Base-by-base conservation (phyloP, 2,888 invertebrate genomes). In the Choristoneura rosaceana region DNA sequence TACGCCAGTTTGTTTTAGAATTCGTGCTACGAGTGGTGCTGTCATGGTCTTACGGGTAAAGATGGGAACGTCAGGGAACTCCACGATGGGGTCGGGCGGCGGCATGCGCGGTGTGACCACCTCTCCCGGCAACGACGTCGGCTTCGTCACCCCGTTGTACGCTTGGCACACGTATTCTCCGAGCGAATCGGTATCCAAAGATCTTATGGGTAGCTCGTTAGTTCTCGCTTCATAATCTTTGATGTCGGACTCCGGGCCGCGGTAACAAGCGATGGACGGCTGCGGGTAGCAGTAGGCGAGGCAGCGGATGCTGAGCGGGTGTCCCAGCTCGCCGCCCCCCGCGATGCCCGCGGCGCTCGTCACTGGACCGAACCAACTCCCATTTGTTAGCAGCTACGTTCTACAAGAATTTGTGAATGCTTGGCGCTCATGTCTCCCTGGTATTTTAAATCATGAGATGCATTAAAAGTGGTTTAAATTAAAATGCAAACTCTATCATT, bases 121-220 rank as follows among this genome's bases (percentile, higher is more conserved):
- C n/a, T 95, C 95, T 8, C 97, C 95, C 14, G 96, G 95, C 96
- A 97, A 97, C 62, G 97, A 96, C 0, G 96, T 96, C 5, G 98
- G 96, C 78, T 96, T 95, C 12, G 96, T 96, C 9, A 95, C 86
- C 2, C 97, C 98, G 84, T 98, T 98, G 89, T 97, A 98, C 4
- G 98, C 98, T 83, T 97, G 97, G 84, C 99, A 99, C 7, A 96
- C 97, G 91, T 99, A 99, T 66, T 96, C 95, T 4, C 98, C 99
- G 68, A 98, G 95, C 81, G 97, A 97, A 7, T 96, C 95, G 25
- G 96, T 82, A 47, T 95, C 95, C 14, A 98, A 96, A 0, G 95
- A 92, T 68, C 96, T 94, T 82, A 99, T 97, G 74, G 96, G 94
- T 62, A 99, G 94, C 1, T 97, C 96, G 87, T 96, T 96, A 80